Evolutionary conservation across 92 coral and sea anemone genomes (phyloP).

Genomic region (Bergia puertoricense): DNA sequence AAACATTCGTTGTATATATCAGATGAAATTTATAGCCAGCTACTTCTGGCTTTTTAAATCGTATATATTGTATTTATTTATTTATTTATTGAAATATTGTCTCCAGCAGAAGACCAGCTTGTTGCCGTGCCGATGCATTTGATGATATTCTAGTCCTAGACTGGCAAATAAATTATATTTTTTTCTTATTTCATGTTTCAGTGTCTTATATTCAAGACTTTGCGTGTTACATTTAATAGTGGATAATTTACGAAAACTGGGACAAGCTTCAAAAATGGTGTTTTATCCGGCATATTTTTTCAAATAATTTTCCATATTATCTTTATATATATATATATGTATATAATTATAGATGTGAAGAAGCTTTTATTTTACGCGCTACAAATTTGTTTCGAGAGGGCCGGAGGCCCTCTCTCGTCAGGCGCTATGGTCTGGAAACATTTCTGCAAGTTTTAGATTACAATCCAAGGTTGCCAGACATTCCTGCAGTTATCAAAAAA

Average conservation of each 20-base stretch:
- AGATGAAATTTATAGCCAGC: neutral
- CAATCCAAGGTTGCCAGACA: too few relatives aligned
- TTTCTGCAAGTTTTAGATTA: too few relatives aligned
- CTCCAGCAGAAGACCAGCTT: neutral
- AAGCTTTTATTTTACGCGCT: too few relatives aligned
- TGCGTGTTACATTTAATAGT: neutral
- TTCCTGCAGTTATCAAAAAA: too few relatives aligned
- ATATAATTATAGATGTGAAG: too few relatives aligned
- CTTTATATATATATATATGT: too few relatives aligned
- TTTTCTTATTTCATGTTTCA: neutral
- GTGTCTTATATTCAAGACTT: neutral
- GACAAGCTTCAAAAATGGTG: neutral
- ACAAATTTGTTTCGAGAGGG: too few relatives aligned
- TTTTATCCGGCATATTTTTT: too few relatives aligned
- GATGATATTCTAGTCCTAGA: neutral
- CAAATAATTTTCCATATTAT: too few relatives aligned
- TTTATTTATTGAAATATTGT: neutral
- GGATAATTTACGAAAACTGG: neutral
- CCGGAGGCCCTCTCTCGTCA: too few relatives aligned
- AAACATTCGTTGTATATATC: too few relatives aligned
- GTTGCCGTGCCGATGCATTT: neutral
- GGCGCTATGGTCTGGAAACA: too few relatives aligned
- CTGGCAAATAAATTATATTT: neutral
- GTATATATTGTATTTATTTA: neutral
- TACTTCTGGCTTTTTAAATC: neutral